A percentile compares a stretch with the other conserved stretches of the same genome.
phyloP scores from a whole-genome alignment of 2,797 vertebrate genomes.

The Eutrigla gurnardus region DNA sequence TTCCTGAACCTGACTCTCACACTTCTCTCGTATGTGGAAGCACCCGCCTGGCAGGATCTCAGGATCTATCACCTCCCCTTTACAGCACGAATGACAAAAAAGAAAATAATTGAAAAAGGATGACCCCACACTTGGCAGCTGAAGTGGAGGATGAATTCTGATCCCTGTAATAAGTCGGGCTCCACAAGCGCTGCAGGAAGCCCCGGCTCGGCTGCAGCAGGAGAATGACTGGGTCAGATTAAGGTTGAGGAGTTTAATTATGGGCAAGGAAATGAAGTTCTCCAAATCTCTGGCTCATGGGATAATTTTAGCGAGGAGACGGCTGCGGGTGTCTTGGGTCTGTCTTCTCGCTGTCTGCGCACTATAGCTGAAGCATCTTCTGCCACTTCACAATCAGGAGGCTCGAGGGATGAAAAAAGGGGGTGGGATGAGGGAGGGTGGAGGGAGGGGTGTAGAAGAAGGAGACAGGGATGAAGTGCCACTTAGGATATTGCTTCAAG shows the following conservation, averaged over 20 bases:
- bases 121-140: conserved; percentile 71
- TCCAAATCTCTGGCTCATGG: conserved; percentile 74
- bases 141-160: conserved; percentile 71
- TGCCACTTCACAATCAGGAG: conserved; percentile 77
- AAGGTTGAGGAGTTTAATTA: conserved; percentile 81
- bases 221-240: conserved; percentile 76
- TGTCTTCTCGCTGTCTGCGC: conserved; percentile 37
- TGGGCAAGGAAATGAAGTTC: conserved; percentile 80
- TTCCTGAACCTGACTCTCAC: conserved; percentile 2
- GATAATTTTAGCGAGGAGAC: conserved; percentile 74
- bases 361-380: conserved; percentile 63
- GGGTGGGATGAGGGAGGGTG: not conserved
- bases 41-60: conserved; percentile 29
- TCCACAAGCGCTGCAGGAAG: conserved; percentile 72
- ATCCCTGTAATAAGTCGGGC: conserved; percentile 75
- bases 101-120: conserved; percentile 61
- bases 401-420: conserved; percentile 57
- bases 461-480: conserved; percentile 80
- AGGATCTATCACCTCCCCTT: conserved; percentile 51
- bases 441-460: conserved; percentile 45
- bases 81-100: conserved; percentile 48
- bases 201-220: conserved; percentile 61
- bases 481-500: conserved; percentile 85
- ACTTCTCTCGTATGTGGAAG: not conserved
- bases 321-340: conserved; percentile 52